phyloP scores from a whole-genome alignment of 1,140 invertebrate species.

The Saccostrea echinata region DNA sequence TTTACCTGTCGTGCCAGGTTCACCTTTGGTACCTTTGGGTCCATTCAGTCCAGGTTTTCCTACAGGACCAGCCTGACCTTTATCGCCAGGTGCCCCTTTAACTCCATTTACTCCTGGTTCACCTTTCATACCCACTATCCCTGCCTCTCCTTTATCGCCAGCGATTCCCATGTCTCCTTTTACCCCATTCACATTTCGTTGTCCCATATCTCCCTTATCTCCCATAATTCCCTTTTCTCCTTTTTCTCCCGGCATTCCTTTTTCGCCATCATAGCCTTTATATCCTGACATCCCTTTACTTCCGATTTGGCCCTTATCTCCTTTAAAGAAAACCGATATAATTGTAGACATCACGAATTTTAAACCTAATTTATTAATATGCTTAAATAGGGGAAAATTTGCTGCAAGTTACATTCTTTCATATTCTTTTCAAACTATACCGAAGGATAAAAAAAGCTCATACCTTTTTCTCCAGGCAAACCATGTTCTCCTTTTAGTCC shows the following conservation, averaged over 20 bases:
- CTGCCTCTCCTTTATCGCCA: neutral
- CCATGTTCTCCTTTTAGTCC: neutral
- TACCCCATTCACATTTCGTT: neutral
- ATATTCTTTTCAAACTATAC: neutral
- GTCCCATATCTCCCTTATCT: constrained; percentile 2
- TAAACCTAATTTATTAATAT: no score
- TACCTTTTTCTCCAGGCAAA: neutral
- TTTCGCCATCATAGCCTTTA: neutral
- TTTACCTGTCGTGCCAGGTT: neutral
- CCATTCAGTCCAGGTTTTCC: neutral
- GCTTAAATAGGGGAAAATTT: no score
- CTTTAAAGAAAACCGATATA: neutral
- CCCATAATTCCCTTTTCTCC: constrained; percentile 1
- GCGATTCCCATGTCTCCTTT: neutral
- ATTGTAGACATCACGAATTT: no score
- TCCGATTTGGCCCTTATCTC: neutral
- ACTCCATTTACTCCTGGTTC: neutral
- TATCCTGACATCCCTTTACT: neutral
- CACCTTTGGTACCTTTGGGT: constrained; percentile 4
- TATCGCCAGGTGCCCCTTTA: neutral
- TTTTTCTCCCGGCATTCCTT: neutral
- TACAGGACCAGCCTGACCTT: neutral
- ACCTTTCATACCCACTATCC: neutral
- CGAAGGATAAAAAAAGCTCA: neutral
- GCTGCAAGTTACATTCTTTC: neutral